Evolutionary conservation across 2,113 vertebrate genomes (phyloP), one percentile per base, ranked within the genome.

Genomic region (Syrmaticus mikado): DNA sequence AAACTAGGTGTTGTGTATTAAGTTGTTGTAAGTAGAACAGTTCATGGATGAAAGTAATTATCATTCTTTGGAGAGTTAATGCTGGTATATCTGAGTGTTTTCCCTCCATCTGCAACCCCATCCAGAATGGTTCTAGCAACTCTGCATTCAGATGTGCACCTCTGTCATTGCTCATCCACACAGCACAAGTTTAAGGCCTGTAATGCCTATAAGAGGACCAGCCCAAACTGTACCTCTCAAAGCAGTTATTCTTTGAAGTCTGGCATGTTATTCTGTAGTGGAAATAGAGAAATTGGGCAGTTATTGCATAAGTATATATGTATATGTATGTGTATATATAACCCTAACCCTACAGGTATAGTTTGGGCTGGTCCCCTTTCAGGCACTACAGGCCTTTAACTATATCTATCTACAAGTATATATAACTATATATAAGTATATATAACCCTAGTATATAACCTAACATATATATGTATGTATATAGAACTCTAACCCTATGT

Each of bases 1-100:
- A 86, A 97, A 78, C n/a, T 46, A 79, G 89, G 70, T 95, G 43
- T 81, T 81, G 46, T 78, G 43, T 93, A 53, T 60, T 43, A 71
- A 91, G 67, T 89, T 80, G 53, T 79, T 95, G 57, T 83, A 90
- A 94, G 65, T 58, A 96, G 80, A 88, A 87, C 34, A 85, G 85
- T 87, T 91, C 66, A 53, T 92, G 87, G 65, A 71, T 71, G 50
- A 68, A 67, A 88, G 27, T 13, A 10, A 22, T 87, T 38, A 32
- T 46, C 34, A 52, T 73, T 40, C 36, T 67, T 87, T 17, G 5
- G 18, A 25, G 64, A 72, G 68, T 80, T 87, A 67, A 67, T 92
- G 28, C n/a, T 5, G 32, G 8, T 87, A 15, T 50, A 16, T 60
- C 87, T 82, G 46, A 46, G 20, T 67, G 22, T 13, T 79, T 92